Evolutionary conservation across 2,113 vertebrate genomes (phyloP).

Genomic region (Onychorhynchus coronatus): DNA sequence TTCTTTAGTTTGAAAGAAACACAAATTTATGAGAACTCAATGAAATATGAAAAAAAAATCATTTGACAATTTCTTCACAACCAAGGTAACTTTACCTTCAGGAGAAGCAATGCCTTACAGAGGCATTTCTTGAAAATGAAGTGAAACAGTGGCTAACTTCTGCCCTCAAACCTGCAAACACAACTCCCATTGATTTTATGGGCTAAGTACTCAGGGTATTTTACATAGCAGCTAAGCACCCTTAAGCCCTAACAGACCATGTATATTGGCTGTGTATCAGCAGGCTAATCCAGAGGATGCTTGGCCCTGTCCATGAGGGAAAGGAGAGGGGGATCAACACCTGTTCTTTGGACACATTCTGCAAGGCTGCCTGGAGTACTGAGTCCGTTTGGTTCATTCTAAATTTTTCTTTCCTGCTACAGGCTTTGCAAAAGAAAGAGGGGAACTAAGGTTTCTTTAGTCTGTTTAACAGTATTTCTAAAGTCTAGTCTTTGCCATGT

Average conservation of each 20-base stretch:
- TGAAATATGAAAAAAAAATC: not conserved
- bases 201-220: constrained; percentile 31
- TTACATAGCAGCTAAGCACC: constrained; percentile 43
- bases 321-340: not conserved
- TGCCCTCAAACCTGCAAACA: not conserved
- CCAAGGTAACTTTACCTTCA: not conserved
- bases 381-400: not conserved
- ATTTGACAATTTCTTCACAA: not conserved
- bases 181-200: constrained; percentile 11
- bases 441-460: not conserved
- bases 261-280: constrained; percentile 27
- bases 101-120: not conserved
- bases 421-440: not conserved
- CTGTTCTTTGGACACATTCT: not conserved
- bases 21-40: not conserved
- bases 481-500: not conserved
- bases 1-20: not conserved
- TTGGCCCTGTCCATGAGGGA: not conserved
- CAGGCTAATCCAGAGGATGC: constrained; percentile 38
- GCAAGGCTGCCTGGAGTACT: not conserved
- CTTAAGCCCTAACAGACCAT: constrained; percentile 31
- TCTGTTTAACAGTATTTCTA: not conserved
- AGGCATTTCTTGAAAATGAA: not conserved
- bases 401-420: not conserved
- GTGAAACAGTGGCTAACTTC: not conserved